Evolutionary conservation across 1,140 invertebrate species (phyloP).

Genomic region (Neuroterus valhalla): DNA sequence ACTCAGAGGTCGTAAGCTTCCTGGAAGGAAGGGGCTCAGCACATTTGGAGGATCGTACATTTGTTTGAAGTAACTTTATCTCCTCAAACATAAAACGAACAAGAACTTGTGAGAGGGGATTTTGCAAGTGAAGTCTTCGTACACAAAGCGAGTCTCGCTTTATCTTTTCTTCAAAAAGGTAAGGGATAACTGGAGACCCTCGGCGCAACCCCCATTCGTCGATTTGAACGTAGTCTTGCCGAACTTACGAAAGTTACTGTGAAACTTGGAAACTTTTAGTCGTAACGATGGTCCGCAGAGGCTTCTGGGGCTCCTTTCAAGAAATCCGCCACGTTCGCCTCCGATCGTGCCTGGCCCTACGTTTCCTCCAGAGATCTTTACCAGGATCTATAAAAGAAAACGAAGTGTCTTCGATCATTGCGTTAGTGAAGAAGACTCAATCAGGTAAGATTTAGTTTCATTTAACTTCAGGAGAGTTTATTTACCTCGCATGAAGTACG

Average conservation of each 20-base stretch:
- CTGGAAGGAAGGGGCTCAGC: not conserved
- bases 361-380: constrained; percentile 56
- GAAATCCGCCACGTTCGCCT: constrained; percentile 46
- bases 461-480: not conserved
- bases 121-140: constrained; percentile 19
- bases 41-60: constrained; percentile 8
- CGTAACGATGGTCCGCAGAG: constrained; percentile 59
- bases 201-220: constrained; percentile 55
- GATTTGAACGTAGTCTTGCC: constrained; percentile 53
- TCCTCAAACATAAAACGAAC: constrained; percentile 27
- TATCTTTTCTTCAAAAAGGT: constrained; percentile 40
- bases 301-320: constrained; percentile 55
- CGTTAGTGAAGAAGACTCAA: not conserved
- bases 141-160: constrained; percentile 47
- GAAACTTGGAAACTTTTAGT: constrained; percentile 65
- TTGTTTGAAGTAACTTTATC: constrained; percentile 24
- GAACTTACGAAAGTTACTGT: constrained; percentile 58
- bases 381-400: constrained; percentile 8
- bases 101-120: constrained; percentile 28
- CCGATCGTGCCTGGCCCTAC: constrained; percentile 39
- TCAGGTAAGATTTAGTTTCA: not conserved
- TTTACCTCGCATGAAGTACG: not conserved
- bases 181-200: constrained; percentile 44
- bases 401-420: not conserved
- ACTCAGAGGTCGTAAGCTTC: not conserved